Base-by-base conservation (phyloP, 2,888 invertebrate species). In the Tryphoninae sp. region DNA sequence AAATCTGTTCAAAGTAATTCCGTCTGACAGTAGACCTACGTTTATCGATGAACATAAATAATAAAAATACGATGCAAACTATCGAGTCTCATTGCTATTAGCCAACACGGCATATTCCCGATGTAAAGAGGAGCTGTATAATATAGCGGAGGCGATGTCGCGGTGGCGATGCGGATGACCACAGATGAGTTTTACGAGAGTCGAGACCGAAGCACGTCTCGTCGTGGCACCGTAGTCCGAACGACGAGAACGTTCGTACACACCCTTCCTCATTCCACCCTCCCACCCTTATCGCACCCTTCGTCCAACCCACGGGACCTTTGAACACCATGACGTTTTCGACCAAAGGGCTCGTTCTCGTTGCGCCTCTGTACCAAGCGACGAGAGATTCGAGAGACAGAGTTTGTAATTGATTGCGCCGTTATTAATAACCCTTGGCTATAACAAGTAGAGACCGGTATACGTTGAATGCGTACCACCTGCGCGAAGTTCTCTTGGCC, bases 171-270 rank as follows among this genome's bases (percentile, higher is more conserved):
- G 79, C 72, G 85, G 84, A 88, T 89, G 88, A 89, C 88, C 89
- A 84, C 89, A 88, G 89, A 88, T 89, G 89, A 89, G 88, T 89
- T 89, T 89, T 89, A 89, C 86, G 89, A 89, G 88, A 88, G 82
- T 68, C 61, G 61, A 23, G 84, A 84, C 81, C 83, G 82, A 85
- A 83, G 86, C 88, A 87, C 87, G 86, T 87, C 85, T 86, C 86
- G 85, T 78, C 77, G 82, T 83, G 85, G 84, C 86, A 84, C 86
- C 83, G 84, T 85, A 74, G 80, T 82, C 85, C 84, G 84, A 87
- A 86, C 86, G 86, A 86, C 86, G 86, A 86, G 55, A 68, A 64
- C 86, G 84, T 86, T 86, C 85, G 83, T 86, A 83, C 84, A 83
- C 84, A 82, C 81, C 76, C 78, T 84, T 76, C 83, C 79, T 76